Conservation (phyloP, 1,140 invertebrate species). For the Artemia franciscana region DNA sequence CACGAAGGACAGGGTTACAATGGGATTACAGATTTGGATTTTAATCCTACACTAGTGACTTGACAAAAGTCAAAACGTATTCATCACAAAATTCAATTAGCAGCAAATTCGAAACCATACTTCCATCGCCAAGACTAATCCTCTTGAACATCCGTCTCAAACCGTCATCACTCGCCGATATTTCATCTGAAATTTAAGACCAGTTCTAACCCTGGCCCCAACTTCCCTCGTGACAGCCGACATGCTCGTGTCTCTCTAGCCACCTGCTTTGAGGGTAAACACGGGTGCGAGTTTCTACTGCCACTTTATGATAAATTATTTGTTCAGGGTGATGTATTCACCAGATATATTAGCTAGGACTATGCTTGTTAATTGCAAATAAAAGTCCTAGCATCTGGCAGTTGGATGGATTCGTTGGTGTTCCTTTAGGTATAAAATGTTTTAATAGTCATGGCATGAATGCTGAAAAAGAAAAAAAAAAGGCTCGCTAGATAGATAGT, state of each 20-base stretch:
- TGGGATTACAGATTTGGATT: too few species aligned
- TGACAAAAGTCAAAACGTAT: too few species aligned
- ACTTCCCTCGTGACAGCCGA: not conserved
- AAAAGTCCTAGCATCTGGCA: not conserved
- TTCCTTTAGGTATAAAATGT: not conserved
- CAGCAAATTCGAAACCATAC: too few species aligned
- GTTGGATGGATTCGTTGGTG: not conserved
- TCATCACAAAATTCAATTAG: too few species aligned
- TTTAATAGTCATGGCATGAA: not conserved
- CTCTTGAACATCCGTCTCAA: not conserved
- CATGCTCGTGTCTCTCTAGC: not conserved
- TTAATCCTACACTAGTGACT: too few species aligned
- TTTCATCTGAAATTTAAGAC: not conserved
- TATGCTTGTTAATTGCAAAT: not conserved
- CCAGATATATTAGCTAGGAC: not conserved
- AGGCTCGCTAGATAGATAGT: too few species aligned
- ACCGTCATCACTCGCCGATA: not conserved
- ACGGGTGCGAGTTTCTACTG: not conserved
- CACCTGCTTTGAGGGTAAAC: not conserved
- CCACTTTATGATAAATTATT: not conserved
- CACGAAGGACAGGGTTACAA: too few species aligned
- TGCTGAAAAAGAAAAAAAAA: too few species aligned
- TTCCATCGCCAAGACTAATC: not conserved
- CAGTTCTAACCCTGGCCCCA: not conserved
- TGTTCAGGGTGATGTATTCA: not conserved